Evolutionary conservation across 2,888 invertebrate species (phyloP), one percentile per base, ranked within the genome.

Genomic region (Cinara cedri): DNA sequence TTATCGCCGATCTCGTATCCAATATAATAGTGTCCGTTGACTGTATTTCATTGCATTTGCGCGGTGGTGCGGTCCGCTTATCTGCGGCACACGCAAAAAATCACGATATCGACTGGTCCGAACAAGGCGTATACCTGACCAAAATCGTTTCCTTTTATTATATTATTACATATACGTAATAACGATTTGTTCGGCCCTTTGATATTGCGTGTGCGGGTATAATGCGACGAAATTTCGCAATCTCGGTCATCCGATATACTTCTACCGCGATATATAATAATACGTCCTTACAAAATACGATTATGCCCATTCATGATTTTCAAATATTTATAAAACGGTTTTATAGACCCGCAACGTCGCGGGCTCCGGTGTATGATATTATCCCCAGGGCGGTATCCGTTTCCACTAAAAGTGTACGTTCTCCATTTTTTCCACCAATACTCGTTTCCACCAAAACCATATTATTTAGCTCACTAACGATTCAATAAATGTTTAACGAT

Each of bases 61-160:
- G 21, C 76, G 49, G 49, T 60, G 13, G 60, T 13, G 78, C 68
- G 78, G 78, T 78, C 78, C 68, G 34, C 57, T 49, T 19, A 13
- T 49, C 46, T 34, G 57, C 14, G 26, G 46, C 19, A 16, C 26
- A 55, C 74, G 54, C 44, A 9, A 65, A 54, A 51, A 62, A 74
- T 34, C 3, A 34, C 34, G 34, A 34, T 63, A 74, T 24, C 8
- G 44, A 46, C 24, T n/a, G n/a, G n/a, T 13, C n/a, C 13, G 46
- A 46, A 34, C 34, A 6, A 21, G 44, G 57, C n/a, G n/a, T n/a
- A n/a, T 44, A 19, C 34, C 34, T 19, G 21, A 42, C 13, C 44
- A 26, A 72, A 49, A 66, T 44, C 26, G 26, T 46, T 75, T 66
- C 65, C 24, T 74, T 26, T 44, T 44, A n/a, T 68, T 26, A 11